Base-by-base conservation (phyloP, 2,888 invertebrate genomes). In the Exephanes ischioxanthus region DNA sequence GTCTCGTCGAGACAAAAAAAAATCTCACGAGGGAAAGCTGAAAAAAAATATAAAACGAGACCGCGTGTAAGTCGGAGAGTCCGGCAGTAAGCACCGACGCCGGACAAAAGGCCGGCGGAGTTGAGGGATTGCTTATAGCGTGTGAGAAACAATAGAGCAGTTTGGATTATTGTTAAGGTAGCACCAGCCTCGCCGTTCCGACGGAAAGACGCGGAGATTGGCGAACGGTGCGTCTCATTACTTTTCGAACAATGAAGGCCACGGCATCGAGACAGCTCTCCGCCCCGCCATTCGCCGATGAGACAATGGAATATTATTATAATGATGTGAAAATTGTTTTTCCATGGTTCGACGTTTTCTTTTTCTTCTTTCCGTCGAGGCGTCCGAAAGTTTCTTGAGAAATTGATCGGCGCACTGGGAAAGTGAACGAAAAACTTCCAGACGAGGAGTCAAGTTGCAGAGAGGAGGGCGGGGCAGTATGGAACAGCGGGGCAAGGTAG, bases 161-260 rank as follows among this genome's bases (percentile, higher is more conserved):
- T 79, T 75, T 76, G 80, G 76, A 80, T 80, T 80, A 76, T 84
- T 80, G 58, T 80, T 79, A 53, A 79, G 30, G 63, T 63, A 53
- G 63, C 67, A 37, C 37, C 53, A 55, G 61, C 53, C 58, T 30
- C 41, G 9, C 22, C 53, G 75, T 83, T 45, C 51, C 14, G 53
- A 30, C 30, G 53, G 63, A 83, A 75, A 75, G 53, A 55, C 37
- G 30, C 53, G 26, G 14, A 45, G 58, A 33, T 30, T 3, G 72
- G 33, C 5, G 68, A 79, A 30, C 68, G n/a, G 55, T 14, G 48
- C 66, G 63, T 75, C 79, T 83, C 83, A 75, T 83, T 83, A 83
- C 61, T 83, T 79, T 71, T n/a, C 75, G 73, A 83, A 83, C 83
- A 83, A 83, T 83, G 79, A 68, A 53, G n/a, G 45, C 63, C 51